Conservation (phyloP, 2,113 vertebrate species). For the Galeopterus variegatus region DNA sequence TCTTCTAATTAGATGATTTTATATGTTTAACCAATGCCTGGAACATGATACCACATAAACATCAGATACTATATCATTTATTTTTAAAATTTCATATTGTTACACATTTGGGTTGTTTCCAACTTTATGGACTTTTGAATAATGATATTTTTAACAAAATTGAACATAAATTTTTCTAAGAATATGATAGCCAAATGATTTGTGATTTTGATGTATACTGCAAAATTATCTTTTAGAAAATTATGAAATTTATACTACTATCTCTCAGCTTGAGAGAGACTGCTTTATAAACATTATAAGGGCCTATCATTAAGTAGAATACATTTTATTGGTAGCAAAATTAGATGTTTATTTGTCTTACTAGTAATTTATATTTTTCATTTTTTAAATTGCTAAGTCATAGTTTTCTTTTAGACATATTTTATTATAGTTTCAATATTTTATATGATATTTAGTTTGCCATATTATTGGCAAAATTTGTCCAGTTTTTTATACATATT, state of each 20-base stretch:
- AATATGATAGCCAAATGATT: conserved; percentile 9
- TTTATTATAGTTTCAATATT: neutral
- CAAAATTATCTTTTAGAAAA: conserved; percentile 2
- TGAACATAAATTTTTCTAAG: neutral
- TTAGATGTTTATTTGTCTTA: neutral
- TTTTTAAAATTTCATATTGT: neutral
- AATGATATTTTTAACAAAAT: conserved; percentile 8
- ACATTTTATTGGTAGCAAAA: neutral
- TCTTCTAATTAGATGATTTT: neutral
- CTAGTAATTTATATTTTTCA: neutral
- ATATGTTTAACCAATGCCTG: neutral
- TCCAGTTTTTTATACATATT: neutral
- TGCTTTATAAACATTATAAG: neutral
- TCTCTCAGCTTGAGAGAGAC: neutral
- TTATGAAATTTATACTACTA: neutral
- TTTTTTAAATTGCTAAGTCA: neutral
- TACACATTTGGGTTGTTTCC: neutral
- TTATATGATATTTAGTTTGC: conserved; percentile 20
- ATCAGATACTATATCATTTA: neutral
- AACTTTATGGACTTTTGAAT: neutral
- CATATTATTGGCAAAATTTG: neutral
- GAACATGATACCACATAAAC: neutral
- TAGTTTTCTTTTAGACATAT: neutral
- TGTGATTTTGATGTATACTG: neutral
- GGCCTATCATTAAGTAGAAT: neutral